Conservation (phyloP, 2,797 vertebrate genomes). For the Podarcis lilfordi region DNA sequence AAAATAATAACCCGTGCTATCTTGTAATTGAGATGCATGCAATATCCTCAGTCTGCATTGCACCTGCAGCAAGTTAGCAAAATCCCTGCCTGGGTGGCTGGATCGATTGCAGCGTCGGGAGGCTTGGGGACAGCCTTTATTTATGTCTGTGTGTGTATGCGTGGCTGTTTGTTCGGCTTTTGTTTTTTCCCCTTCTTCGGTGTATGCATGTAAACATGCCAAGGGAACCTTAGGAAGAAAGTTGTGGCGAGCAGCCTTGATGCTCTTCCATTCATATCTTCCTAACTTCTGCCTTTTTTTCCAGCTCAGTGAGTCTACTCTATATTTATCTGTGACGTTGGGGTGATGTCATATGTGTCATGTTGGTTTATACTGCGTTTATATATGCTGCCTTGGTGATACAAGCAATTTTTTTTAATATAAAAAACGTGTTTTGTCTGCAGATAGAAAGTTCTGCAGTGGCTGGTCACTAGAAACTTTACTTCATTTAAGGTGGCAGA, state of each 20-base stretch:
- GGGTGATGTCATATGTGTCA: conserved; percentile 2
- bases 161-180: too few species aligned
- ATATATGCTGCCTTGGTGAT: too few species aligned
- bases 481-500: not conserved
- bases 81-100: not conserved
- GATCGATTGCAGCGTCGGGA: not conserved
- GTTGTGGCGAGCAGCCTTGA: not conserved
- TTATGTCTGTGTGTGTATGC: not conserved
- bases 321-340: not conserved
- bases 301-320: not conserved
- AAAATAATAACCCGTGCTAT: not conserved
- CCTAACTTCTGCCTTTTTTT: not conserved
- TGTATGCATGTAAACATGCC: not conserved
- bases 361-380: not conserved
- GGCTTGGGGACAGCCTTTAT: not conserved
- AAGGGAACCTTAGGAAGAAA: not conserved
- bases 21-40: not conserved
- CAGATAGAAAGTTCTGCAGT: not conserved
- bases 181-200: not conserved
- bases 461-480: not conserved
- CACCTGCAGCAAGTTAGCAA: conserved; percentile 19
- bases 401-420: too few species aligned
- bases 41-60: conserved; percentile 1
- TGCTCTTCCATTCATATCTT: not conserved
- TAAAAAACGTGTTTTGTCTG: not conserved